These are phyloP conservation scores for Campoplex capitator DNA, from an alignment of 2,888 invertebrate species.

Conservation along the genomic window DNA sequence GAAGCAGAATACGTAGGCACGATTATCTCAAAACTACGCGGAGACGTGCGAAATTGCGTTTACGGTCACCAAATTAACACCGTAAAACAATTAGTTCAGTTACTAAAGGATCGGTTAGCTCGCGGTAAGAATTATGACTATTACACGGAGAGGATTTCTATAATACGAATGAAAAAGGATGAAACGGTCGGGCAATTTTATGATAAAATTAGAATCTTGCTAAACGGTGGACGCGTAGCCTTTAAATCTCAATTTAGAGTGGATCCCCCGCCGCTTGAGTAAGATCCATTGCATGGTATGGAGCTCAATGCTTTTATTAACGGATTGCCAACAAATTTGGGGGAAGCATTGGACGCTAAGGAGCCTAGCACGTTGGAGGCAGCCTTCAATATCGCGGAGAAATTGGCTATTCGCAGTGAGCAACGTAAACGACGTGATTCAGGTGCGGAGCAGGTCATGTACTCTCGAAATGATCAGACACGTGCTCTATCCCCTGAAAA, in stretches of 20 bases:
- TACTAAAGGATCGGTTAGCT: constrained; percentile 35
- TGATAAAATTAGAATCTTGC: neutral
- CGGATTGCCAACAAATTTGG: neutral
- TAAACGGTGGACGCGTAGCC: neutral
- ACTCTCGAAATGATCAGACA: too few relatives aligned
- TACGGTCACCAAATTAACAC: constrained; percentile 27
- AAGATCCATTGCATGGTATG: neutral
- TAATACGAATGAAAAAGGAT: neutral
- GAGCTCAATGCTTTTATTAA: neutral
- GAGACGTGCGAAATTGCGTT: constrained; percentile 34
- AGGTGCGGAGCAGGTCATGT: neutral
- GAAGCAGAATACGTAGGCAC: too few relatives aligned
- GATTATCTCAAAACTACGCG: constrained; percentile 26
- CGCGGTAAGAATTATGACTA: constrained; percentile 32
- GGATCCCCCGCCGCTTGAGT: neutral
- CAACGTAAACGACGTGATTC: too few relatives aligned
- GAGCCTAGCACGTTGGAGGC: neutral
- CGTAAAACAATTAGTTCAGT: constrained; percentile 7
- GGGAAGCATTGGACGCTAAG: neutral
- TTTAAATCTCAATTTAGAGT: neutral
- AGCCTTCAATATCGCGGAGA: constrained; percentile 2
- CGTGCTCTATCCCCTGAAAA: too few relatives aligned
- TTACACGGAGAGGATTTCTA: constrained; percentile 6
- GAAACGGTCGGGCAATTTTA: constrained; percentile 22
- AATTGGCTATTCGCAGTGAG: neutral